Percentiles rank a stretch among this genome's conserved stretches.
Conservation (phyloP, 1,140 invertebrate genomes). For the Pseudoatta argentina region DNA sequence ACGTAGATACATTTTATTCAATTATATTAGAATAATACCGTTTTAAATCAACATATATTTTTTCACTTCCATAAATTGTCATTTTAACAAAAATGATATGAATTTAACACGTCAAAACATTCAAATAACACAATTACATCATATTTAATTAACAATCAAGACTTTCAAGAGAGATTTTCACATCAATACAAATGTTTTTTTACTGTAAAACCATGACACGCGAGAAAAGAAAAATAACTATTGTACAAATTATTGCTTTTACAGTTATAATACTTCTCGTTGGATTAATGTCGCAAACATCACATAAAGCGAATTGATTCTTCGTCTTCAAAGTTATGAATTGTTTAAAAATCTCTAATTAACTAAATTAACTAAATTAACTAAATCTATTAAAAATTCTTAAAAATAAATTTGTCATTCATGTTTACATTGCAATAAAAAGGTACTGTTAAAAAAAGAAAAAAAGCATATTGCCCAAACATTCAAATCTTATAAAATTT, state of each 20-base stretch:
- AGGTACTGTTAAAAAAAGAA: neutral
- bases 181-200: too few species aligned
- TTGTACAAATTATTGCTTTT: neutral
- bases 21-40: too few species aligned
- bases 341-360: neutral
- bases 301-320: neutral
- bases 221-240: neutral
- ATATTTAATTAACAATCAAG: too few species aligned
- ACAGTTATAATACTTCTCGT: neutral
- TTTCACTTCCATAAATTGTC: too few species aligned
- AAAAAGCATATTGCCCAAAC: neutral
- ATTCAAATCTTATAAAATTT: neutral
- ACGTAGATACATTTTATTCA: too few species aligned
- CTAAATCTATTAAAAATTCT: too few species aligned
- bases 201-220: neutral
- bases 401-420: neutral
- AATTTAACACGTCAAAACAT: too few species aligned
- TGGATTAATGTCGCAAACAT: neutral
- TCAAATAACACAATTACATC: too few species aligned
- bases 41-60: too few species aligned
- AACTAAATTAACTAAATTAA: too few species aligned
- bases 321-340: neutral
- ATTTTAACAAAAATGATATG: too few species aligned
- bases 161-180: too few species aligned
- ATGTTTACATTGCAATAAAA: neutral